Base-by-base conservation (phyloP, 2,888 invertebrate species). In the Patella ulyssiponensis region DNA sequence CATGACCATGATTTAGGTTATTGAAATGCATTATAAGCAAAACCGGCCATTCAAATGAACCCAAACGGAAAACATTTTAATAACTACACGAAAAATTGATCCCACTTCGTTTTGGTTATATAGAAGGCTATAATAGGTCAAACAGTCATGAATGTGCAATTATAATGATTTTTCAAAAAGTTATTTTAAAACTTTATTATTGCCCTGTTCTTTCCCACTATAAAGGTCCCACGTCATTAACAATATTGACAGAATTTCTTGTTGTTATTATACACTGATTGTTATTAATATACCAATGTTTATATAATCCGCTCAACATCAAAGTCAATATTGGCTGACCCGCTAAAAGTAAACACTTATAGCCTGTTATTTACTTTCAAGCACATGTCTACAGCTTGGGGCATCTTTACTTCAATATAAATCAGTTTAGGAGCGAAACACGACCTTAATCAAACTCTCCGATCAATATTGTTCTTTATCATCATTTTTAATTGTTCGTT, bases 241-340 rank as follows among this genome's bases (percentile, higher is more conserved):
- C 44, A 44, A 44, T 44, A 44, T 44, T 44, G 44, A 44, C 44
- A 44, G 44, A 44, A 64, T 64, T 64, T 23, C 20, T 64, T 23
- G 12, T 58, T 11, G 64, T 23, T 64, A 64, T 64, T 23, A 64
- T 64, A 64, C 64, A 20, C 64, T 20, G 64, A 64, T 64, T 64
- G 64, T 64, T 64, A 64, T 77, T 75, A 79, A 79, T 79, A 75
- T 75, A 69, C 52, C 64, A 54, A 33, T 79, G 75, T 80, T 77
- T 78, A 80, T 79, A 74, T 79, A 80, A 77, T 80, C 80, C 69
- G 72, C 56, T 74, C 75, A 77, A 79, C 79, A 80, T 77, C 77
- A 79, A 54, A n/a, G 73, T 79, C 79, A 80, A 80, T 79, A 80
- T 80, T 80, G 54, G 75, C 74, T 71, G 77, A 53, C 74, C 71